Conservation (phyloP, 2,113 vertebrate species). For the Vimba vimba region DNA sequence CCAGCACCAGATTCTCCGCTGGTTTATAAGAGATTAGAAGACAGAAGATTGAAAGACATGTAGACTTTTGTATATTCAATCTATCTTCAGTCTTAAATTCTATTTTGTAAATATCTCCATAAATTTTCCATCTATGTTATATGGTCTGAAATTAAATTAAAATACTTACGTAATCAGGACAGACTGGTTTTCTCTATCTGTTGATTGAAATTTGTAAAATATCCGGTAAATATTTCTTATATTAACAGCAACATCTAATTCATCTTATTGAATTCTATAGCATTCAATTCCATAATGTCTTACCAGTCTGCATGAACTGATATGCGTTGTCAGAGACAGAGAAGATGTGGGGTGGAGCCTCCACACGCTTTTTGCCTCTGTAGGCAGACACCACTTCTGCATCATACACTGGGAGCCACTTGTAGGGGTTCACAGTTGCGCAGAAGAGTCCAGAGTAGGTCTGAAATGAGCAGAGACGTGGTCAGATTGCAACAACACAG, state of each 20-base stretch:
- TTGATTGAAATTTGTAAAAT: background rate
- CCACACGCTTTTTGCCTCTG: constrained; percentile 79
- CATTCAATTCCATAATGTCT: background rate
- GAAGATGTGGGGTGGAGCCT: constrained; percentile 58
- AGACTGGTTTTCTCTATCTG: constrained; percentile 17
- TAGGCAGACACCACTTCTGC: constrained; percentile 71
- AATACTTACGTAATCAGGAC: constrained; percentile 3
- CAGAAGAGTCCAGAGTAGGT: constrained; percentile 89
- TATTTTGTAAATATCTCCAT: background rate
- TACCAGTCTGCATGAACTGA: constrained; percentile 46
- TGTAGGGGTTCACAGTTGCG: constrained; percentile 86
- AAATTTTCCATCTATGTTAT: too few species aligned
- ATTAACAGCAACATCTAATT: background rate
- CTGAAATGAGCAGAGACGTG: constrained; percentile 60
- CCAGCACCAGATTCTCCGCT: constrained; percentile 61
- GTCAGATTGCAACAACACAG: background rate
- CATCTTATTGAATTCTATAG: too few species aligned
- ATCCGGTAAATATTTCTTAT: background rate
- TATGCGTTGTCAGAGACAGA: constrained; percentile 55
- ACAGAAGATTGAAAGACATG: background rate
- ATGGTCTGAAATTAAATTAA: background rate
- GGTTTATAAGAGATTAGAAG: constrained; percentile 13
- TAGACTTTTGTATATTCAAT: background rate
- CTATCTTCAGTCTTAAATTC: background rate
- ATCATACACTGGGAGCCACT: constrained; percentile 87